These are phyloP conservation scores for Chaetura pelagica DNA, from an alignment of 2,113 vertebrate genomes.

Conservation along the genomic window DNA sequence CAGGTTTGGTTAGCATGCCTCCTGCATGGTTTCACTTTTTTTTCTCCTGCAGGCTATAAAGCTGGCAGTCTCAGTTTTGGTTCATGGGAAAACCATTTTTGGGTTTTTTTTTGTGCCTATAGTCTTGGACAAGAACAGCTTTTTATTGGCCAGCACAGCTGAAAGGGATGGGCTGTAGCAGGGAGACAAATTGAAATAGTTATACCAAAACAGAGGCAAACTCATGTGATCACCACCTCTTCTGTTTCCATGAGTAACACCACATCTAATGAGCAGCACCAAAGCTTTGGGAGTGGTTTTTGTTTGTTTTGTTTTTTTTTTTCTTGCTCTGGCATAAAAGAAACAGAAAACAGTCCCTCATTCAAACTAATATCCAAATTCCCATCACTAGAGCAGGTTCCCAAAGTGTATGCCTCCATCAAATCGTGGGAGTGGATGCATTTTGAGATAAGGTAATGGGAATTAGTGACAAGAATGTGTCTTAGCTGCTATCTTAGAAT, in stretches of 20 bases:
- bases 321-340: background rate
- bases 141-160: background rate
- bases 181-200: background rate
- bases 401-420: background rate
- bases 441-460: background rate
- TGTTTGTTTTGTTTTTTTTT: no score
- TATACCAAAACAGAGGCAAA: background rate
- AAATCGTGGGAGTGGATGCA: background rate
- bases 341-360: background rate
- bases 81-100: background rate
- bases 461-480: background rate
- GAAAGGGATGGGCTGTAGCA: background rate
- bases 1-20: accelerated
- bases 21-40: background rate
- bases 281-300: background rate
- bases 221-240: background rate
- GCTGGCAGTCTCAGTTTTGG: background rate
- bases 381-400: background rate
- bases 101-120: background rate
- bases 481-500: background rate
- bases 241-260: background rate
- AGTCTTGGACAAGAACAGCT: background rate
- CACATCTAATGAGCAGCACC: background rate
- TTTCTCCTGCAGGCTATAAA: background rate
- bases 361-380: background rate